Base-by-base conservation (phyloP, 1,140 invertebrate species). In the Zaprionus ornatus region DNA sequence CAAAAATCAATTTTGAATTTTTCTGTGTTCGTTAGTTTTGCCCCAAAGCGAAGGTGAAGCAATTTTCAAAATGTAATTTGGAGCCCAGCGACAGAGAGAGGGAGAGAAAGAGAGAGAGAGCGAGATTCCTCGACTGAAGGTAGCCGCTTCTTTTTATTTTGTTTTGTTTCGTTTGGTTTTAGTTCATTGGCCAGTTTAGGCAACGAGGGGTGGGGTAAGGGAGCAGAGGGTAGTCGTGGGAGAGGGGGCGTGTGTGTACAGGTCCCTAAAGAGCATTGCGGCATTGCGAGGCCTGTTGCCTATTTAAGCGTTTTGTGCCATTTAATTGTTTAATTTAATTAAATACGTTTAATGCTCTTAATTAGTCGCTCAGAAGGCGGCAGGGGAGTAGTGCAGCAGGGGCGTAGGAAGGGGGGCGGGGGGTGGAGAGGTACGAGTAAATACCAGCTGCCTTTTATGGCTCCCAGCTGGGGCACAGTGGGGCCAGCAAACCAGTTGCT, bases 281-380 rank as follows among this genome's bases (percentile, higher is more conserved):
- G 59, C 72, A 74, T 57, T 69, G 37, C 48, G 61, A 48, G 55
- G 37, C 74, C 25, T 57, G 54, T 74, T 74, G 68, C 74, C 63
- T 74, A 72, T 77, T 73, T 75, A 48, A 62, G 68, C 55, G 23
- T 48, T 68, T 52, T 57, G 48, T 77, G 40, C 17, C 67, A 79
- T 87, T 90, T 90, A 90, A 90, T 90, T 90, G 86, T 90, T 88
- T 90, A 90, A 90, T 90, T 90, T 90, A 85, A 90, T 90, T 90
- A 90, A 90, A 90, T 90, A 75, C 85, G 71, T 73, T 82, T 88
- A 88, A 90, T 90, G 72, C 73, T 77, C 79, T 85, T 90, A 85
- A 86, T 90, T 90, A 90, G 86, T 68, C 64, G 54, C 9, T 32
- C 9, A 1, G 9, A 32, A 32, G 29, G 29, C 29, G 29, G 29